These are phyloP conservation scores for Aleiodes leptofemur DNA, from an alignment of 2,888 invertebrate genomes.

Conservation along the genomic window DNA sequence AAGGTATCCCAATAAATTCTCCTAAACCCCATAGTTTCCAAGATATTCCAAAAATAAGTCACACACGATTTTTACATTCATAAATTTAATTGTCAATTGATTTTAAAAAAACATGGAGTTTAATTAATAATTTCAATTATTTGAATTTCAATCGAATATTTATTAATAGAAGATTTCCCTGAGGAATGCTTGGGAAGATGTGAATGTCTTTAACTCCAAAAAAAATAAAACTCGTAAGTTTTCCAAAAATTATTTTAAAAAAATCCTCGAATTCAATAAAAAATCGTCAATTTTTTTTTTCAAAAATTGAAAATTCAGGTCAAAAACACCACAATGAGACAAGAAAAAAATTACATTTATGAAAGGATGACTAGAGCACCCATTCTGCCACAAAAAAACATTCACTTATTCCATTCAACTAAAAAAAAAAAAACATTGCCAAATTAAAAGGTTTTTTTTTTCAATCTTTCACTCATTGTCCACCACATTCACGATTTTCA, in stretches of 20 bases:
- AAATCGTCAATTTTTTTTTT: conserved; percentile 10
- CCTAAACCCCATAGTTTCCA: no score
- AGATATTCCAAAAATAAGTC: no score
- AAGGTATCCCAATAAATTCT: no score
- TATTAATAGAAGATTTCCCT: neutral
- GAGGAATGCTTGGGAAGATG: conserved; percentile 30
- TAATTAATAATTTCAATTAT: no score
- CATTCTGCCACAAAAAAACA: conserved; percentile 27
- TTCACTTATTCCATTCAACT: conserved; percentile 43
- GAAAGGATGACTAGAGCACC: conserved; percentile 35
- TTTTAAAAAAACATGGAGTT: no score
- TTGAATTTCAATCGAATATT: neutral
- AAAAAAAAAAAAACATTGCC: conserved; percentile 38
- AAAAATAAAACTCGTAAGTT: neutral
- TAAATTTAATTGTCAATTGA: no score
- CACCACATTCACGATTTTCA: conserved; percentile 5
- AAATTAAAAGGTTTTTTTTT: neutral
- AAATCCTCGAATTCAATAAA: conserved; percentile 6
- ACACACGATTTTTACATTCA: no score
- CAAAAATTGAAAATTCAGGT: neutral
- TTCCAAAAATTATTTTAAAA: neutral
- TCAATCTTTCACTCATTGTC: conserved; percentile 11
- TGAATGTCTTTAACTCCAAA: conserved; percentile 19
- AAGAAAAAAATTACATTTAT: neutral
- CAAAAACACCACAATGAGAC: neutral